These are phyloP conservation scores for Arvicanthis niloticus DNA, from an alignment of 2,113 vertebrate species.

Conservation along the genomic window DNA sequence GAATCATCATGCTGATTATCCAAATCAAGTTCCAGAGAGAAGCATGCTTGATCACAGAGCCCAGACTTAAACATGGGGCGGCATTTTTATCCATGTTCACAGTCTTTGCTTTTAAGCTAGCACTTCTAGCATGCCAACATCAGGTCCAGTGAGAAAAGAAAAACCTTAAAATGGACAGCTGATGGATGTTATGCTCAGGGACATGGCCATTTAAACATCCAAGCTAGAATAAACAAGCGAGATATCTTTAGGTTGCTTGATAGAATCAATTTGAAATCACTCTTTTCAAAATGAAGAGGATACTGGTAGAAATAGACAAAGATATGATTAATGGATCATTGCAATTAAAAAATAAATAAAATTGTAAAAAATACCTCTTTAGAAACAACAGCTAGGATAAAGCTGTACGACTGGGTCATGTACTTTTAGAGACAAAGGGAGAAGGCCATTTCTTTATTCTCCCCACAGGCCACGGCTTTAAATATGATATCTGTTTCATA, in stretches of 20 bases:
- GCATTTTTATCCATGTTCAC: not conserved
- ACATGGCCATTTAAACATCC: not conserved
- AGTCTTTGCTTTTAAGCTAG: not conserved
- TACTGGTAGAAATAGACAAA: conserved; percentile 20
- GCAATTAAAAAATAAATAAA: conserved; percentile 45
- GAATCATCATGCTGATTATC: conserved; percentile 21
- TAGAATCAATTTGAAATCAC: not conserved
- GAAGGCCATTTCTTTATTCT: not conserved
- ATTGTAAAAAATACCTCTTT: not conserved
- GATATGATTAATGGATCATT: not conserved
- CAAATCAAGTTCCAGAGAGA: conserved; percentile 40
- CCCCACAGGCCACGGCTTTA: not conserved
- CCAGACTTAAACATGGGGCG: conserved; percentile 1
- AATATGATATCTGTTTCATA: not conserved
- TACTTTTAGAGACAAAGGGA: not conserved
- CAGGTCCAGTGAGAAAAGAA: not conserved
- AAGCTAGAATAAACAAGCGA: not conserved
- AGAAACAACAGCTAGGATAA: conserved; percentile 23
- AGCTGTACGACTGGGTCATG: not conserved
- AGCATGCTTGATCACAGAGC: conserved; percentile 41
- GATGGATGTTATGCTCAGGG: not conserved
- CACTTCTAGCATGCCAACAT: not conserved
- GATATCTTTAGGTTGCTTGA: conserved; percentile 4
- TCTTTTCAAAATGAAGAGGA: conserved; percentile 20
- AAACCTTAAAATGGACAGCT: not conserved